Evolutionary conservation across 2,797 vertebrate species (phyloP).

Genomic region (Darevskia nairensis): DNA sequence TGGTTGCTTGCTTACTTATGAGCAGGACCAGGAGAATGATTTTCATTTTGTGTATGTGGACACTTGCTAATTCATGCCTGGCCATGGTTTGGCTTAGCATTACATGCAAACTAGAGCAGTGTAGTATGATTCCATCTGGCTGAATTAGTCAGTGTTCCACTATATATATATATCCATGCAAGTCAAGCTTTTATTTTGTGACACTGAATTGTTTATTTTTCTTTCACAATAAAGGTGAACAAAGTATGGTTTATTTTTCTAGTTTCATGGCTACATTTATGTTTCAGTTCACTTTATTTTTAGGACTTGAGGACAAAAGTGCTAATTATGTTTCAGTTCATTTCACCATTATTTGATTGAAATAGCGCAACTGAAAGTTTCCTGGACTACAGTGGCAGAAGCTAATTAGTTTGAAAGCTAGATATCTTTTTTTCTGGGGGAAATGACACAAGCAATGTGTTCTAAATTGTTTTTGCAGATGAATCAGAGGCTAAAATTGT

Average conservation of each 20-base stretch:
- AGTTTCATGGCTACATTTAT: neutral
- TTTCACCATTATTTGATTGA: constrained; percentile 34
- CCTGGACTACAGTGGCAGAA: constrained; percentile 6
- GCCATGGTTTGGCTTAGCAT: no score
- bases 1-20: neutral
- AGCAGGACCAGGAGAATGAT: neutral
- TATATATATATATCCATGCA: no score
- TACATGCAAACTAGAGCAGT: no score
- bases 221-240: neutral
- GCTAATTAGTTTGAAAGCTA: constrained; percentile 45
- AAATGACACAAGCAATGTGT: constrained; percentile 14
- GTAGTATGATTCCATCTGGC: no score
- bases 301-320: constrained; percentile 13
- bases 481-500: constrained; percentile 3
- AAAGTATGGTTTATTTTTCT: neutral
- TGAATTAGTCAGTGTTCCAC: no score
- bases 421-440: constrained; percentile 1
- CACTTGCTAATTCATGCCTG: no score
- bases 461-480: neutral
- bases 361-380: constrained; percentile 11
- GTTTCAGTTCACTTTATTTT: constrained; percentile 27
- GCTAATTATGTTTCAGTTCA: constrained; percentile 22
- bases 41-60: no score
- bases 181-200: neutral
- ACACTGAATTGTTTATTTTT: neutral